phyloP scores from a whole-genome alignment of 1,140 invertebrate genomes.

The Papilio polyxenes region DNA sequence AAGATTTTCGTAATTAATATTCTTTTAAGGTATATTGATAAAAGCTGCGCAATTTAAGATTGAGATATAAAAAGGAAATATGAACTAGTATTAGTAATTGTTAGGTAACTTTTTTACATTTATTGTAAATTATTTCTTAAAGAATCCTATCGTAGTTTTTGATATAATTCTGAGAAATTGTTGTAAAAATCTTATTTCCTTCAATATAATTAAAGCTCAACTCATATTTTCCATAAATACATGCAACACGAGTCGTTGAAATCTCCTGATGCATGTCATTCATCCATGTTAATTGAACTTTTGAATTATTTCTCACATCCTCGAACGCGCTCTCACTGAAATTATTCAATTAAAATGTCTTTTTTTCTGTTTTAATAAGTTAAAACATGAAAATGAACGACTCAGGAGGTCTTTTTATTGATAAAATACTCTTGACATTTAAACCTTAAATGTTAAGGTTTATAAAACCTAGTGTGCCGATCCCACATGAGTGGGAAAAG shows the following conservation, averaged over 20 bases:
- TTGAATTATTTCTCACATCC: conserved; percentile 6
- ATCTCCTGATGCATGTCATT: conserved; percentile 1
- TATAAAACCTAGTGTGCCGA: no score
- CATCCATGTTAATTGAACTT: conserved; percentile 16
- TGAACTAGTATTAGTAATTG: no score
- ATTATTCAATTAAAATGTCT: conserved; percentile 14
- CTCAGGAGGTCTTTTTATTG: neutral
- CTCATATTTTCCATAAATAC: neutral
- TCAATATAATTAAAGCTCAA: neutral
- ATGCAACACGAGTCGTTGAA: neutral
- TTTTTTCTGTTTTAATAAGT: conserved; percentile 6
- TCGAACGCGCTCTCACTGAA: neutral
- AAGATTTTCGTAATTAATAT: neutral
- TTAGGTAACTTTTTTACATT: no score
- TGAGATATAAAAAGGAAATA: no score
- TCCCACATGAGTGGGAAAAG: no score
- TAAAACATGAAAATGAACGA: neutral
- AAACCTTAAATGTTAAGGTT: no score
- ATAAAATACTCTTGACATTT: neutral
- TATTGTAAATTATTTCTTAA: no score
- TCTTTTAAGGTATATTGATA: no score
- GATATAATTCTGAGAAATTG: no score
- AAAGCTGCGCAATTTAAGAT: no score
- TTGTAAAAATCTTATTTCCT: no score
- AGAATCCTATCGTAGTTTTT: no score